Percentiles rank a stretch among this genome's conserved stretches.
Conservation (phyloP, 1,140 invertebrate species). For the Branchinecta lindahli region DNA sequence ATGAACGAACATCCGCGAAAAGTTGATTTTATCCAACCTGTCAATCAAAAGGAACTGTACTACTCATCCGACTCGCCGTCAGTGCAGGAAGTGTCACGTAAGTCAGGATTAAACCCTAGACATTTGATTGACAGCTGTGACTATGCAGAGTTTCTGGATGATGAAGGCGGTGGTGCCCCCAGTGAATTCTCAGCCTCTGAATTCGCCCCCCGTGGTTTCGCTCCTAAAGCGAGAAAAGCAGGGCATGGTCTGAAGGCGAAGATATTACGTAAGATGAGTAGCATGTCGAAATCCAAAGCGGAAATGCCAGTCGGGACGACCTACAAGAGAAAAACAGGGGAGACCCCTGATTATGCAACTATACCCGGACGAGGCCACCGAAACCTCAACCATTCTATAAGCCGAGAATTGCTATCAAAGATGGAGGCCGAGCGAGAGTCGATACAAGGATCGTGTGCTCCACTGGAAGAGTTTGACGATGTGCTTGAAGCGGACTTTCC, state of each 20-base stretch:
- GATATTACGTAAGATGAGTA: conserved; percentile 3
- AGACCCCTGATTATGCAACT: background rate
- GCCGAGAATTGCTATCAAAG: background rate
- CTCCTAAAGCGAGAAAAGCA: background rate
- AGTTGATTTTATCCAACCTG: background rate
- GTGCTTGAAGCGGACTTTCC: background rate
- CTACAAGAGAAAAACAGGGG: background rate
- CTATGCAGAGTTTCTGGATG: background rate
- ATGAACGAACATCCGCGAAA: background rate
- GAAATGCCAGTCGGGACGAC: background rate
- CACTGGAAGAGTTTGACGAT: background rate
- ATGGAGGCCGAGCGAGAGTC: background rate
- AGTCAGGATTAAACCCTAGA: background rate
- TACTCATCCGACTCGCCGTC: background rate
- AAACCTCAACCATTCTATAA: background rate
- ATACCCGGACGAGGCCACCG: background rate
- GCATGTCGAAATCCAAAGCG: background rate
- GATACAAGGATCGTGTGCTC: background rate
- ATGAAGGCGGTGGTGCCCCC: background rate
- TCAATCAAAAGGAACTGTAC: background rate
- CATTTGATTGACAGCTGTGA: background rate
- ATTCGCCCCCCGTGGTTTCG: background rate
- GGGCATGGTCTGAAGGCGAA: background rate
- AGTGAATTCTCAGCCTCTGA: background rate
- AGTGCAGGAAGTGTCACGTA: too few relatives aligned